These are phyloP conservation scores for Campoletis sonorensis DNA, from an alignment of 1,140 invertebrate species.

Conservation along the genomic window DNA sequence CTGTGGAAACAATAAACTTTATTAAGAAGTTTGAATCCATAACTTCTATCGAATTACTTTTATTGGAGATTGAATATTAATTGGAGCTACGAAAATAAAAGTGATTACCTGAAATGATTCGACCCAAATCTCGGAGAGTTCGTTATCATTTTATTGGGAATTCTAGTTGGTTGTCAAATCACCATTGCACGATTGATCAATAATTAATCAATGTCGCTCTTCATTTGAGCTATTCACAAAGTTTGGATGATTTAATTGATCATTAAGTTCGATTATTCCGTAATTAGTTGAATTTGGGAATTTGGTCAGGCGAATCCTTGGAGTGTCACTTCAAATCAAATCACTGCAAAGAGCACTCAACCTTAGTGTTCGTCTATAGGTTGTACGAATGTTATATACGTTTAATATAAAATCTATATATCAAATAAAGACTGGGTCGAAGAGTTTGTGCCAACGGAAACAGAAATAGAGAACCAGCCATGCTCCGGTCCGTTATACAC, in stretches of 20 bases:
- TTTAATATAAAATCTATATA: neutral
- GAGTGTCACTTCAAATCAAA: neutral
- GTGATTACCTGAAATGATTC: neutral
- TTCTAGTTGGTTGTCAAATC: neutral
- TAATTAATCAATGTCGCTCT: neutral
- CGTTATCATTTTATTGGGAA: neutral
- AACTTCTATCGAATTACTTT: neutral
- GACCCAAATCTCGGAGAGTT: neutral
- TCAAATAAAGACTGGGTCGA: neutral
- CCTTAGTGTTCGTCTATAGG: neutral
- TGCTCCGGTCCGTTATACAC: constrained; percentile 49
- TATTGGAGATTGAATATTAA: neutral
- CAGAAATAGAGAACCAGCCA: constrained; percentile 42
- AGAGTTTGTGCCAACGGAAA: constrained; percentile 36
- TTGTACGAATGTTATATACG: neutral
- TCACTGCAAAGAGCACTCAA: neutral
- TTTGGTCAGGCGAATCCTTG: neutral
- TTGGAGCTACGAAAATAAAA: neutral
- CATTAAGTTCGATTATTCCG: neutral
- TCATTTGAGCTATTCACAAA: neutral
- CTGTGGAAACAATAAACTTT: neutral
- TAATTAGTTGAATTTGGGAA: neutral
- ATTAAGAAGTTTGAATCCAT: neutral
- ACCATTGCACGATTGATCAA: neutral
- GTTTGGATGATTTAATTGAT: neutral